Conservation (phyloP, 2,888 invertebrate species). For the Coelopa pilipes region DNA sequence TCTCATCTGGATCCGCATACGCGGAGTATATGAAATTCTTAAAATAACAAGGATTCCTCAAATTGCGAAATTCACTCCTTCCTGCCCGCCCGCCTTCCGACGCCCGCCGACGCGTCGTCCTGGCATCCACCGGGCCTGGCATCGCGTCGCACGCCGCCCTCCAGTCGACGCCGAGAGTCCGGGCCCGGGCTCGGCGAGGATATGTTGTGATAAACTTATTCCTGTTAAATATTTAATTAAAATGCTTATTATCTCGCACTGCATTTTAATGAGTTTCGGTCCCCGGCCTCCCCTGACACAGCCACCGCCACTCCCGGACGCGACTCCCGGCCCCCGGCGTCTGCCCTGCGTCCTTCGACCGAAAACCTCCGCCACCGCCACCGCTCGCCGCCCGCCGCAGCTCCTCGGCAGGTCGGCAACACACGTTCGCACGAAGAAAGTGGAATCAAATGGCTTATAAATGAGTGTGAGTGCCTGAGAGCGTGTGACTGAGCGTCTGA, state of each 20-base stretch:
- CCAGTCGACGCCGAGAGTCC: neutral
- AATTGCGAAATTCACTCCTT: conserved; percentile 30
- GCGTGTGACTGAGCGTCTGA: neutral
- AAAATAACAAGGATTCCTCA: conserved; percentile 36
- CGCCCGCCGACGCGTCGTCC: neutral
- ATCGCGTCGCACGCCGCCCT: neutral
- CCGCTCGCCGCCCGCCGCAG: neutral
- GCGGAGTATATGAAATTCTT: conserved; percentile 32
- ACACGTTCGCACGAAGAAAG: neutral
- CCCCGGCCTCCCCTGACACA: neutral
- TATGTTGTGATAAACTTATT: conserved; percentile 64
- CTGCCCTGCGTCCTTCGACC: too few relatives aligned
- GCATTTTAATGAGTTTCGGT: conserved; percentile 54
- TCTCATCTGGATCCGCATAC: conserved; percentile 26
- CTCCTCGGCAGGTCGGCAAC: neutral
- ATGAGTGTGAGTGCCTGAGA: conserved; percentile 3
- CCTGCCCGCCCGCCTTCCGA: too few relatives aligned
- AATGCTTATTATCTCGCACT: conserved; percentile 49
- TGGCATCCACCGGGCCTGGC: neutral
- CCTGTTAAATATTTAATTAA: conserved; percentile 64
- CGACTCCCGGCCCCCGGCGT: too few relatives aligned
- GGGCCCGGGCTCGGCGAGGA: conserved; percentile 4
- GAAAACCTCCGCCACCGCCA: neutral
- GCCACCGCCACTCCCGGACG: too few relatives aligned
- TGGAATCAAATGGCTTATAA: neutral